Conservation (phyloP, 1,140 invertebrate genomes). For the Colletes gigas region DNA sequence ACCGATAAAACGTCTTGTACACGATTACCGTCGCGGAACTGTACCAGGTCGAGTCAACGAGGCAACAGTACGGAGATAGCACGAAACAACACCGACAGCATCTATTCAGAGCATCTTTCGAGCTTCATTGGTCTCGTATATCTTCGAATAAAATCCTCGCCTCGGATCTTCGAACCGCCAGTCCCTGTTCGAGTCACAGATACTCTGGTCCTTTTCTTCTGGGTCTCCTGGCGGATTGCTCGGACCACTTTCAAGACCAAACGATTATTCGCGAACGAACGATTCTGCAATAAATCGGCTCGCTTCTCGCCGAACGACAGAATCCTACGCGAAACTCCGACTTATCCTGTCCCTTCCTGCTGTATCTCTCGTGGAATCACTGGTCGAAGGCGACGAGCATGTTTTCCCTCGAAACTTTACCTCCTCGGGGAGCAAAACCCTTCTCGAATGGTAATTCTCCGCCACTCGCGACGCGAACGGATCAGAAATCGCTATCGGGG, state of each 20-base stretch:
- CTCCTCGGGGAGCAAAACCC: too few relatives aligned
- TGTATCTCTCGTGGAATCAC: background rate
- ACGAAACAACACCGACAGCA: constrained; percentile 37
- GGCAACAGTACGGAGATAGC: constrained; percentile 10
- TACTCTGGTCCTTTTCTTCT: background rate
- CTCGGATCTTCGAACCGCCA: background rate
- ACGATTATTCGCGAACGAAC: background rate
- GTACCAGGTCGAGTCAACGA: constrained; percentile 7
- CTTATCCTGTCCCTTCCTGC: too few relatives aligned
- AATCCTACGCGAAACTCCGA: too few relatives aligned
- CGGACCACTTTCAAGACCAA: too few relatives aligned
- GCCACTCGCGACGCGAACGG: background rate
- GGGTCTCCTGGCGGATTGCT: too few relatives aligned
- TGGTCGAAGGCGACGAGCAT: background rate
- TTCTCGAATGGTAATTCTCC: background rate
- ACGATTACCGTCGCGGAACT: constrained; percentile 9
- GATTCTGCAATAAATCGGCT: constrained; percentile 33
- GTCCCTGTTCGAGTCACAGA: background rate
- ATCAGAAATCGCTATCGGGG: background rate
- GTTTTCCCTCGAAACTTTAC: background rate
- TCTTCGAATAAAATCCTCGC: constrained; percentile 14
- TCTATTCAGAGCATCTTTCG: constrained; percentile 44
- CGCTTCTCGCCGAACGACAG: too few relatives aligned
- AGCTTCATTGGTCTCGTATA: constrained; percentile 3
- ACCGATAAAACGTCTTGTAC: background rate